These are phyloP conservation scores for Copidosoma aretas DNA, from an alignment of 2,888 invertebrate genomes.

Conservation along the genomic window DNA sequence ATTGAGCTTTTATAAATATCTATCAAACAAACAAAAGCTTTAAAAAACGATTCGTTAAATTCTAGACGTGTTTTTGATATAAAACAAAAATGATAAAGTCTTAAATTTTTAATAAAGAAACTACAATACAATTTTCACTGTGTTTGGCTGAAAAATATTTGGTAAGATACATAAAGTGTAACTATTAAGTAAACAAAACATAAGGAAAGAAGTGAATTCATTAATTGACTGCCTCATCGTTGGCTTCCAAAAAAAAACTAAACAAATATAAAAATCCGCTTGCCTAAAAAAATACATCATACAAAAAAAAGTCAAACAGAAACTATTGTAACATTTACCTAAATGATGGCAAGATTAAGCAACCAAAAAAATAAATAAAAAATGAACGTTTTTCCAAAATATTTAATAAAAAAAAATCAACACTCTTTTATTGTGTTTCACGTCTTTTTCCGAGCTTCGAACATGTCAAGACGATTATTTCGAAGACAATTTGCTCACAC, in stretches of 20 bases:
- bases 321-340: slow-evolving; percentile 1
- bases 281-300: slow-evolving; percentile 30
- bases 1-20: slow-evolving; percentile 39
- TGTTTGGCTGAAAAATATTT: slow-evolving; percentile 40
- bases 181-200: slow-evolving; percentile 20
- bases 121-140: slow-evolving; percentile 35
- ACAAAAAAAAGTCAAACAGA: no score
- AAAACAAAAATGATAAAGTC: slow-evolving; percentile 24
- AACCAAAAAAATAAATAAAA: slow-evolving; percentile 10
- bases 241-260: slow-evolving; percentile 32
- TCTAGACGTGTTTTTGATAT: slow-evolving; percentile 38
- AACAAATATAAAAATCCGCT: slow-evolving; percentile 30
- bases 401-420: slow-evolving; percentile 14
- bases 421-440: slow-evolving; percentile 18
- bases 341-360: slow-evolving; percentile 14
- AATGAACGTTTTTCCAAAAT: slow-evolving; percentile 13
- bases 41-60: slow-evolving; percentile 25
- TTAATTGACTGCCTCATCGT: slow-evolving; percentile 34
- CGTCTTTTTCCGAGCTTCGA: slow-evolving; percentile 20
- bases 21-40: slow-evolving; percentile 31
- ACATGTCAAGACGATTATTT: slow-evolving; percentile 13
- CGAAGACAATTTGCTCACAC: slow-evolving; percentile 17
- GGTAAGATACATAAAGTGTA: slow-evolving; percentile 6
- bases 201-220: slow-evolving; percentile 10
- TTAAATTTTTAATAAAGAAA: slow-evolving; percentile 32